Percentiles rank a stretch among this genome's conserved stretches.
These are phyloP conservation scores for Nasalis larvatus DNA, from an alignment of 2,113 vertebrate genomes.

Conservation along the genomic window DNA sequence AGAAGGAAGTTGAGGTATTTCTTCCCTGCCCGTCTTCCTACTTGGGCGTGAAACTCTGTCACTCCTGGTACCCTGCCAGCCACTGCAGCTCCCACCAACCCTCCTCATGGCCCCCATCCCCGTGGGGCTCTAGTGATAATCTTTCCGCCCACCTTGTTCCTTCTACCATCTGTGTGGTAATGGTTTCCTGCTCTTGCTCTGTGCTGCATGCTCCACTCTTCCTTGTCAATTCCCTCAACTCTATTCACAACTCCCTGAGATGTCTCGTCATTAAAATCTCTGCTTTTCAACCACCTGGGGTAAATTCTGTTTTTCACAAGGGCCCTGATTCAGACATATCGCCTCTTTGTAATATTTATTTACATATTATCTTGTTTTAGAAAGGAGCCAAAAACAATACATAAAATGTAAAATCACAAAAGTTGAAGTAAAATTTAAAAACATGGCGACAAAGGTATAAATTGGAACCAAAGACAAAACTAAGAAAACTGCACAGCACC, in stretches of 20 bases:
- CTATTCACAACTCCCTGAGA: neutral
- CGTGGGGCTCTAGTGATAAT: neutral
- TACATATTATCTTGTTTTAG: neutral
- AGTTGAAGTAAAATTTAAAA: neutral
- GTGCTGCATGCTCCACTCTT: neutral
- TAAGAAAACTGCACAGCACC: neutral
- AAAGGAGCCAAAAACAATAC: neutral
- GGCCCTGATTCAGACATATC: neutral
- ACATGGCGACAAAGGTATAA: neutral
- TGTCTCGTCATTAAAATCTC: neutral
- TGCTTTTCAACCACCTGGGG: neutral
- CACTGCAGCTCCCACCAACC: no score
- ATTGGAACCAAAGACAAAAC: neutral
- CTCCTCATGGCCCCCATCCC: fast-evolving
- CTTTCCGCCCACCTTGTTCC: no score
- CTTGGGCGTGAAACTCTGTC: neutral
- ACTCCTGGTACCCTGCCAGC: neutral
- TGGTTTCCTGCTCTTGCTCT: neutral
- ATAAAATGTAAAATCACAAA: neutral
- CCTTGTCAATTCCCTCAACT: no score
- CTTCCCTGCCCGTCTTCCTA: neutral
- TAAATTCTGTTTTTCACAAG: neutral
- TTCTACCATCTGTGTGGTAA: neutral
- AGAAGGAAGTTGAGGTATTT: neutral
- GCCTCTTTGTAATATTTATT: neutral